Base-by-base conservation (phyloP, 2,113 vertebrate genomes). In the Colossoma macropomum region DNA sequence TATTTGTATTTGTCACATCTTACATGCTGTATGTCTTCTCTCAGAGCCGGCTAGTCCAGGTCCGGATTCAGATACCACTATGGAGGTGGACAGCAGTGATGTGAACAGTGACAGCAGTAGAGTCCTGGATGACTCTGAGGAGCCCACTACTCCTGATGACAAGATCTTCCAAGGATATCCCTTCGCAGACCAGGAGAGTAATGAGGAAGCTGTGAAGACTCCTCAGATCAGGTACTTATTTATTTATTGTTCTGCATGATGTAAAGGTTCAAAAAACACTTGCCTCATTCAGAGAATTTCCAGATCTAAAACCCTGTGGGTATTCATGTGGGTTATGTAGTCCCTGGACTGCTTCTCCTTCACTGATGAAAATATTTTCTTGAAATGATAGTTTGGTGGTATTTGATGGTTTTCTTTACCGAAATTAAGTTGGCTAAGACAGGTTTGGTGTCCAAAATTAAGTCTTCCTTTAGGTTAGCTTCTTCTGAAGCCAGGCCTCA, bases 101-200 rank as follows among this genome's bases (percentile, higher is more conserved):
- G 92, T 97, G 89, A 94, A 93, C 81, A 95, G 93, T 75, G 97
- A 98, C 21, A 91, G 95, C 27, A 91, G 95, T 83, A 91, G 96
- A 80, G 91, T 95, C 78, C 91, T 97, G 82, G 97, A 99, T 54
- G 97, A 99, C 91, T 88, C 91, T 12, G 97, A 98, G 87, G 97
- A 98, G 79, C 93, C 95, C 0, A 96, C 97, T 81, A 96, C 96
- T n/a, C 96, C 97, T 38, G 97, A 98, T 54, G 97, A 97, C 88
- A 98, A 98, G 93, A 96, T 98, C 84, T 99, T 98, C 72, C 94
- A 97, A 91, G 97, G 98, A 89, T 96, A 95, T 0, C 95, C 96
- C 27, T 95, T 97, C 77, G 91, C 97, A 13, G 97, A 98, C 72
- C 92, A 94, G 75, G 97, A 98, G 86, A 97, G 97, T 91, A 97